Percentiles rank a stretch among this genome's conserved stretches.
Conservation (phyloP, 2,797 vertebrate genomes). For the Euthynnus affinis region DNA sequence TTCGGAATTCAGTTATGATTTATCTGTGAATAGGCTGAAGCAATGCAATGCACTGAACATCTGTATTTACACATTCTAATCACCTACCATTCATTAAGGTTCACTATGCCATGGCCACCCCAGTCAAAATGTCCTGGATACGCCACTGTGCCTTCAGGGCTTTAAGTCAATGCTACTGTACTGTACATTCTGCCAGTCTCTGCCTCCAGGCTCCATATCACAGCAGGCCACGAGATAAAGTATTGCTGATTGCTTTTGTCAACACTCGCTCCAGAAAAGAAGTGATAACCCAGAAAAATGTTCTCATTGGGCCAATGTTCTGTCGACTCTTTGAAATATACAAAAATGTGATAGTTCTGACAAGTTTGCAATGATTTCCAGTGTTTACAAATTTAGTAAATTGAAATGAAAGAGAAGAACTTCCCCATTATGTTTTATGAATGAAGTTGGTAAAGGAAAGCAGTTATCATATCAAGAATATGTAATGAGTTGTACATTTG, state of each 20-base stretch:
- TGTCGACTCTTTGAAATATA: constrained; percentile 22
- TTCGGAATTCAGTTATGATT: too few species aligned
- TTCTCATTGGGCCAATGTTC: constrained; percentile 17
- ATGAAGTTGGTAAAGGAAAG: constrained; percentile 10
- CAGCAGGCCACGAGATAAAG: constrained; percentile 19
- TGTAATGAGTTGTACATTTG: neutral
- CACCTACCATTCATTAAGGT: too few species aligned
- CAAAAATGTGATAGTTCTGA: constrained; percentile 25
- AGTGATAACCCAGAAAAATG: constrained; percentile 30
- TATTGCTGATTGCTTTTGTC: constrained; percentile 49
- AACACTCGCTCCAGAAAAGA: constrained; percentile 27
- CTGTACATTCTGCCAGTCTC: constrained; percentile 19
- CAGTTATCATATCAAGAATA: neutral
- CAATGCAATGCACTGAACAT: too few species aligned
- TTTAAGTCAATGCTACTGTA: constrained; percentile 30
- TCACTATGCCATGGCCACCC: too few species aligned
- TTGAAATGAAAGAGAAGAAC: constrained; percentile 5
- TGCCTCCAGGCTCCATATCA: constrained; percentile 15
- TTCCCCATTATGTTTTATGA: too few species aligned
- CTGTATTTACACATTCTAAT: too few species aligned
- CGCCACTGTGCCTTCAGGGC: constrained; percentile 32
- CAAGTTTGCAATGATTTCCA: constrained; percentile 26
- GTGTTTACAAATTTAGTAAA: constrained; percentile 3
- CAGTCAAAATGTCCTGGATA: too few species aligned
- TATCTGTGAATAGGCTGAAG: too few species aligned